Evolutionary conservation across 1,140 invertebrate genomes (phyloP).

Genomic region (Aporrectodea caliginosa): DNA sequence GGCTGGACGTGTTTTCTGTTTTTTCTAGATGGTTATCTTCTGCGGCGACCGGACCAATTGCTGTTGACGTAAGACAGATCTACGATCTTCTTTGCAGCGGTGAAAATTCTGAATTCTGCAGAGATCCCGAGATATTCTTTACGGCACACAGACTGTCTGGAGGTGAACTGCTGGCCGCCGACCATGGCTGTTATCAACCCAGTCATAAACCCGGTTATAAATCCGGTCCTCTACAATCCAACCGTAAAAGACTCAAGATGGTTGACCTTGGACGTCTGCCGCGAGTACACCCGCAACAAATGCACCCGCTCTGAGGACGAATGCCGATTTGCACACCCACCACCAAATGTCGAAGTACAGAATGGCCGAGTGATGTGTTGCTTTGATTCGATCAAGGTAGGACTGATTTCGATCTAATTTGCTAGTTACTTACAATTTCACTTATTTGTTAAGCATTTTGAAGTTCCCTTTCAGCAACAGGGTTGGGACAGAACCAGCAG

Average conservation of each 20-base stretch:
- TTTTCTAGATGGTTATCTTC: not conserved
- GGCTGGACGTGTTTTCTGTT: not conserved
- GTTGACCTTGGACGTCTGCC: conserved; percentile 67
- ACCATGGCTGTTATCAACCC: not conserved
- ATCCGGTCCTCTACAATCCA: conserved; percentile 26
- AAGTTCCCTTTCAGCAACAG: no score
- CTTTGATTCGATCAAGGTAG: conserved; percentile 99
- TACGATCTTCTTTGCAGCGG: not conserved
- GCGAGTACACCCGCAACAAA: conserved; percentile 8
- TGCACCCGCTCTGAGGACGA: conserved; percentile 72
- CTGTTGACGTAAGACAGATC: not conserved
- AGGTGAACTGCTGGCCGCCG: not conserved
- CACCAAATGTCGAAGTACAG: conserved; percentile 97
- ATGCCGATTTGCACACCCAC: conserved; percentile 99
- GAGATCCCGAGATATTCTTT: no score
- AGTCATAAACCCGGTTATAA: conserved; percentile 1
- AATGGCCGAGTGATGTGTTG: conserved; percentile 99
- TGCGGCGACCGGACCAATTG: not conserved
- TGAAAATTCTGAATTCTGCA: no score
- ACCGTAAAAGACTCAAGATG: conserved; percentile 98
- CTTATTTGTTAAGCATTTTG: no score
- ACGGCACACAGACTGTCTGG: not conserved
- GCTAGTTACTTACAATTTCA: no score
- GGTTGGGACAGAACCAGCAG: no score
- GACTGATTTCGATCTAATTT: no score